Conservation (phyloP, 2,797 vertebrate genomes). For the Darevskia nairensis region DNA sequence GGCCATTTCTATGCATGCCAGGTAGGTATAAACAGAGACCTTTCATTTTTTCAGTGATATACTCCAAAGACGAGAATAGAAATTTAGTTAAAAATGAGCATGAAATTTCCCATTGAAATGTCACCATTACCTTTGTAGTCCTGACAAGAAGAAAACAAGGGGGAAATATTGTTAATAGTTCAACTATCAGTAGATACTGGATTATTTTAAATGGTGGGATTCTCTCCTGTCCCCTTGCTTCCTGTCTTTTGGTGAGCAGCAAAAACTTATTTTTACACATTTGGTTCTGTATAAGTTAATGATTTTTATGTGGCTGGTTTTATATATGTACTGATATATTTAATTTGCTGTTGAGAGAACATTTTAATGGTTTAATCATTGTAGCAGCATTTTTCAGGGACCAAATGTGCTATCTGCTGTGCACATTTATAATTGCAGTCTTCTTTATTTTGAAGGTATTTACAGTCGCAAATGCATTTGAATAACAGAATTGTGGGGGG, state of each 20-base stretch:
- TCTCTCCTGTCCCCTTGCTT: neutral
- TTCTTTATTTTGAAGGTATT: neutral
- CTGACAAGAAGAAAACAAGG: neutral
- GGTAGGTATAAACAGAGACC: conserved; percentile 79
- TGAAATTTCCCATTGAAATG: neutral
- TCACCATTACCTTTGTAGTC: neutral
- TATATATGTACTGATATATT: neutral
- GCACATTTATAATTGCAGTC: neutral
- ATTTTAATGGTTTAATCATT: neutral
- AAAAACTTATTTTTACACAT: neutral
- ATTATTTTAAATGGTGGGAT: conserved; percentile 6
- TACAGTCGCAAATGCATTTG: neutral
- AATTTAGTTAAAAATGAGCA: neutral
- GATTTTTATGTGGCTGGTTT: neutral
- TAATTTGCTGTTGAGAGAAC: neutral
- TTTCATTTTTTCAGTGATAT: neutral
- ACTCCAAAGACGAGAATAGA: neutral
- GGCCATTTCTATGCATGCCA: conserved; percentile 99
- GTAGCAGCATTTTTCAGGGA: neutral
- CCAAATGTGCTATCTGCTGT: neutral
- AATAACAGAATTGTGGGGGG: neutral
- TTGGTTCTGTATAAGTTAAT: neutral
- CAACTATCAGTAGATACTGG: neutral
- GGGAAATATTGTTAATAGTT: neutral
- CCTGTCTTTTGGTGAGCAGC: neutral